These are phyloP conservation scores for Elephas maximus DNA, from an alignment of 2,113 vertebrate genomes.

Conservation along the genomic window DNA sequence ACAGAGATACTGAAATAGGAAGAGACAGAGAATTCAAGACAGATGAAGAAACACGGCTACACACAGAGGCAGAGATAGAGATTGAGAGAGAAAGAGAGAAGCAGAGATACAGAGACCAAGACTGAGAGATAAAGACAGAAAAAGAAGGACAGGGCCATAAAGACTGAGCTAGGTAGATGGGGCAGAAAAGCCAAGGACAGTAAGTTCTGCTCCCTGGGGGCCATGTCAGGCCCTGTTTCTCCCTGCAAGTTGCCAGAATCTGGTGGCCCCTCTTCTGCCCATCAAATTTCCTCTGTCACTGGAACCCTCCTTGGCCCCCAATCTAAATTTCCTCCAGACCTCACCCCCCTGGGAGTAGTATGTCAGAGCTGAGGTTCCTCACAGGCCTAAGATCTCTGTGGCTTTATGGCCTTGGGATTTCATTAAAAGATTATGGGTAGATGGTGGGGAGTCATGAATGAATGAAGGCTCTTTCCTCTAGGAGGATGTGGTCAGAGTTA, in stretches of 20 bases:
- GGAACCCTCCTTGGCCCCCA: not conserved
- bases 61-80: not conserved
- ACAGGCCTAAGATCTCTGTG: not conserved
- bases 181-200: not conserved
- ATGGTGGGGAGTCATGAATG: not conserved
- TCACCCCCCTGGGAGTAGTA: not conserved
- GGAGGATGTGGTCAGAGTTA: not conserved
- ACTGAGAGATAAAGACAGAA: not conserved
- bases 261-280: not conserved
- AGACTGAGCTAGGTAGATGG: not conserved
- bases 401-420: not conserved
- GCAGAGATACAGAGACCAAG: not conserved
- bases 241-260: not conserved
- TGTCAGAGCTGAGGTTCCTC: not conserved
- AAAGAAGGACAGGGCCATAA: not conserved
- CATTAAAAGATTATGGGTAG: not conserved
- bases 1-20: conserved; percentile 6
- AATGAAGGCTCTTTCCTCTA: not conserved
- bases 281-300: not conserved
- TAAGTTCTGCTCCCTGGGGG: not conserved
- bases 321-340: not conserved
- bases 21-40: not conserved
- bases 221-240: not conserved
- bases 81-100: not conserved
- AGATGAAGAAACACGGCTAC: not conserved